Evolutionary conservation across 2,888 invertebrate species (phyloP), one percentile per base, ranked within the genome.

Genomic region (Sturmia bella): DNA sequence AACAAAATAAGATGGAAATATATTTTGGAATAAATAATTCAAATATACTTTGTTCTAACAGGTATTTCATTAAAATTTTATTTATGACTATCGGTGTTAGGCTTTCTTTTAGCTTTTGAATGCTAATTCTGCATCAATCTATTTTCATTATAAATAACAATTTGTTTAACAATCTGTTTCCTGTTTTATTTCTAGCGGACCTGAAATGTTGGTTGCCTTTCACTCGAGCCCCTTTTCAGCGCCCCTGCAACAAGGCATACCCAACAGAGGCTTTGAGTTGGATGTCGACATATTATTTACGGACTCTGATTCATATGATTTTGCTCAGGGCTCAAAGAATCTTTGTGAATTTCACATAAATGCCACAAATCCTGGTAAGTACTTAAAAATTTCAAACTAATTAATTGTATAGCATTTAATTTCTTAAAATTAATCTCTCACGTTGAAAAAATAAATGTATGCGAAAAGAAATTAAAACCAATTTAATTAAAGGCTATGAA

Each of bases 281-380:
- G 95, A 95, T 86, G 95, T 97, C n/a, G 96, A 96, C 87, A 95
- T 97, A 45, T 94, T 97, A 45, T 97, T 97, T 88, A 95, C 96
- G 0, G 96, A 97, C 88, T 96, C 96, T 0, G 96, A 96, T 87
- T 96, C 96, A 0, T 92, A 95, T 63, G 97, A 97, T 89, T 97
- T 96, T 88, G 95, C 95, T 3, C 93, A 93, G 75, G 92, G 92
- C 43, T 88, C 91, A 2, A 90, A 90, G 74, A 90, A 90, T 88
- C 84, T 89, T 50, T 95, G 95, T 87, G 95, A 95, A 89, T 95
- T 95, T 88, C 93, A 95, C 89, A 94, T 95, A 79, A 95, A 95
- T 88, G 95, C 95, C 27, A 95, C 95, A 75, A 91, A 91, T 89
- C 91, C 91, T 85, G 91, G 90, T 91, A 86, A 89, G 88, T 86